These are phyloP conservation scores for Ceyx melanurus DNA, from an alignment of 2,113 vertebrate genomes.

Conservation along the genomic window DNA sequence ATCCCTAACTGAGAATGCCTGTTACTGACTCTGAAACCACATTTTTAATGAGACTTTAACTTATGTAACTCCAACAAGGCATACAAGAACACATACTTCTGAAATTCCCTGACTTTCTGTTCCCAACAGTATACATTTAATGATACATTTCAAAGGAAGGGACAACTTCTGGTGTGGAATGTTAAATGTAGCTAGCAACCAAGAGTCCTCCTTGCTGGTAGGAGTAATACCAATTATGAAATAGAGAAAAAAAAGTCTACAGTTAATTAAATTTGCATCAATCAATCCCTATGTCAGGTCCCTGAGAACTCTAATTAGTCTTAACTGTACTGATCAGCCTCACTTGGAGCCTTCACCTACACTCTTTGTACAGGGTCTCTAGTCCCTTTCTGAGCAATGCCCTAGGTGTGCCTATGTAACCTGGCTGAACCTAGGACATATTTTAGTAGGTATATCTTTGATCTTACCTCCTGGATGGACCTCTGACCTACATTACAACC, in stretches of 20 bases:
- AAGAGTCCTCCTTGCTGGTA: background rate
- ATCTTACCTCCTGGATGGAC: background rate
- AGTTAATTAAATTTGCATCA: background rate
- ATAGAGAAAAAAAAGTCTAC: background rate
- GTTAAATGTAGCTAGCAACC: background rate
- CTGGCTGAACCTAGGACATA: background rate
- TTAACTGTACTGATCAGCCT: background rate
- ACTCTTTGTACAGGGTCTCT: background rate
- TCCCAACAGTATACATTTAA: background rate
- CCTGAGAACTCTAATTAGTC: background rate
- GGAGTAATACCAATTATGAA: background rate
- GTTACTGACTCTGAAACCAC: background rate
- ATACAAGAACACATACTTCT: background rate
- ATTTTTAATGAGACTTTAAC: background rate
- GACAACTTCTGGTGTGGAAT: background rate
- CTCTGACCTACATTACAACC: background rate
- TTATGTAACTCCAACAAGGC: background rate
- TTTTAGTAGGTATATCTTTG: background rate
- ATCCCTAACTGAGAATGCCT: background rate
- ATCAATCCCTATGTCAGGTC: background rate
- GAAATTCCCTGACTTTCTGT: background rate
- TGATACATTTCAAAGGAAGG: background rate
- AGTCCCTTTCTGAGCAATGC: background rate
- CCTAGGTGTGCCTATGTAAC: accelerated
- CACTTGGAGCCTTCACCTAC: background rate